Percentiles rank a stretch among this genome's conserved stretches.
phyloP scores from a whole-genome alignment of 1,140 invertebrate genomes.

The Maniola jurtina region DNA sequence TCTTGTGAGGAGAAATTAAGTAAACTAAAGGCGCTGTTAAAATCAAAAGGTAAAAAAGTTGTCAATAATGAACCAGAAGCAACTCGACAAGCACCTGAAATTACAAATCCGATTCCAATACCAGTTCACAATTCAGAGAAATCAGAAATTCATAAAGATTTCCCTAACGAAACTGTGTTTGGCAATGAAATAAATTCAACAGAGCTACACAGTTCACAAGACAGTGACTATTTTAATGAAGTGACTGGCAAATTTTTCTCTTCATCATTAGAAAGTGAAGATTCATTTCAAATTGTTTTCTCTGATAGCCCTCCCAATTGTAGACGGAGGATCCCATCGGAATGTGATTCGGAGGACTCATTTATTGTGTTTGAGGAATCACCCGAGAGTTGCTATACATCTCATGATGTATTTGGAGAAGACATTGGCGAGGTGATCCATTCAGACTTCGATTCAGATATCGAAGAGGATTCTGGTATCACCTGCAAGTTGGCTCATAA shows the following conservation, averaged over 20 bases:
- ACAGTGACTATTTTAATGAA: conserved; percentile 56
- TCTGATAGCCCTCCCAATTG: conserved; percentile 40
- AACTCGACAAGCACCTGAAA: conserved; percentile 18
- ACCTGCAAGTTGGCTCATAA: conserved; percentile 45
- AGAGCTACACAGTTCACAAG: conserved; percentile 25
- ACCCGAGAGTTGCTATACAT: conserved; percentile 63
- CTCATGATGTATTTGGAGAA: conserved; percentile 64
- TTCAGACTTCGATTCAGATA: conserved; percentile 49
- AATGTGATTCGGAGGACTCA: conserved; percentile 70
- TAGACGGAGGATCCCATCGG: conserved; percentile 45
- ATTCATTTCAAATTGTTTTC: conserved; percentile 72
- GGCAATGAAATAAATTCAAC: conserved; percentile 31
- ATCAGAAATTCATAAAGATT: conserved; percentile 15
- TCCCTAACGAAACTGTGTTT: conserved; percentile 31
- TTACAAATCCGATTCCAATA: conserved; percentile 32
- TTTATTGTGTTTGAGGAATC: conserved; percentile 70
- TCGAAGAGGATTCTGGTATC: conserved; percentile 50
- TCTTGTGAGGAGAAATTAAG: conserved; percentile 64
- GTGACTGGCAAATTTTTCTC: conserved; percentile 56
- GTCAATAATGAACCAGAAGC: conserved; percentile 28
- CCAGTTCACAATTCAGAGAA: conserved; percentile 2
- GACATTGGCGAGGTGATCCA: conserved; percentile 22
- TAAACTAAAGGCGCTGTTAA: conserved; percentile 53
- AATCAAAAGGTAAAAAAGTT: conserved; percentile 33
- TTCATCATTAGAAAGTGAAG: conserved; percentile 58